Base-by-base conservation (phyloP, 2,888 invertebrate genomes). In the Orthosia gothica region DNA sequence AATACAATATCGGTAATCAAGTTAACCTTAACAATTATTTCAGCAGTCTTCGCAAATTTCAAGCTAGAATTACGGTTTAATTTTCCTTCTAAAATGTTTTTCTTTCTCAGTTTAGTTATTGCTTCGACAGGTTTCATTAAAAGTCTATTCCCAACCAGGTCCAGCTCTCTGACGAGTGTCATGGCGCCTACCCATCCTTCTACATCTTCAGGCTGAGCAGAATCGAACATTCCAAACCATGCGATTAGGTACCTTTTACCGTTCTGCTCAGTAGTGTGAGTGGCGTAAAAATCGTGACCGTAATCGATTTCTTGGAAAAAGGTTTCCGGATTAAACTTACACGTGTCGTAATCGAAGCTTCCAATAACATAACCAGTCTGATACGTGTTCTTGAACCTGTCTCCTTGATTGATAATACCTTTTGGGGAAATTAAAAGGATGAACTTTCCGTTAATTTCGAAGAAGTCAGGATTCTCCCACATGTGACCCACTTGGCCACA, bases 391-490 rank as follows among this genome's bases (percentile, higher is more conserved):
- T 94, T 95, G 83, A 91, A 95, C 74, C 95, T 91, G 59, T 96
- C 95, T 2, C 95, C 96, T 80, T 92, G 80, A 3, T 93, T 89
- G 52, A 89, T 84, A 66, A 96, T 83, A 18, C 96, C 96, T 88
- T 96, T 95, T 1, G 96, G 95, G 4, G 96, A 96, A 90, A 96
- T 92, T 2, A 97, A 87, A 11, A 97, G 83, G 0, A 97, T 87
- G 74, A 92, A 92, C 74, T 93, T 96, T 40, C 95, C 95, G 52
- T 93, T 90, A 5, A 97, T 80, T 76, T 96, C 94, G 52, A 97
- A 96, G 74, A 97, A 95, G 78, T 97, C 96, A 0, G 97, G 97
- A 78, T 96, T 97, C 83, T 97, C 97, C 95, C 96, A 97, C 95
- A 96, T 96, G 70, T 94, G 95, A 5, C 95, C 95, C 80, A 94